These are phyloP conservation scores for Albula goreensis DNA, from an alignment of 2,113 vertebrate genomes.

Conservation along the genomic window DNA sequence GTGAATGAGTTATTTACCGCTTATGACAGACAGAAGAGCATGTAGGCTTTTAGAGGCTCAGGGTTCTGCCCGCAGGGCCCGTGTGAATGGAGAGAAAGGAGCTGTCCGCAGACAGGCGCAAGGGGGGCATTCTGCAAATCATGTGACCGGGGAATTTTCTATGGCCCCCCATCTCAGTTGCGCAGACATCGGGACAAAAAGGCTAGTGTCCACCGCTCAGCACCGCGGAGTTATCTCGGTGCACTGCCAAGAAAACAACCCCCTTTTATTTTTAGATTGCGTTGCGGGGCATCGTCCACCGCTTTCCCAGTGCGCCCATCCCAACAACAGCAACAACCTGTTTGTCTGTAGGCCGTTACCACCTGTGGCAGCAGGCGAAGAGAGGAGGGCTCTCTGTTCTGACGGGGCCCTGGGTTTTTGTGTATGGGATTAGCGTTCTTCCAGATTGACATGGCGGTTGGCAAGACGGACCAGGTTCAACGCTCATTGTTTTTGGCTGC, in stretches of 20 bases:
- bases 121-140: conserved; percentile 81
- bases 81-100: conserved; percentile 79
- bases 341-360: conserved; percentile 87
- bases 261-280: conserved; percentile 86
- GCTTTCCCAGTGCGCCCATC: conserved; percentile 77
- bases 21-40: conserved; percentile 39
- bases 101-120: conserved; percentile 78
- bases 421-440: conserved; percentile 73
- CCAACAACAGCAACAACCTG: conserved; percentile 78
- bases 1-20: conserved; percentile 39
- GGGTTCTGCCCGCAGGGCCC: conserved; percentile 59
- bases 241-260: conserved; percentile 78
- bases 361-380: conserved; percentile 97
- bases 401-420: conserved; percentile 76
- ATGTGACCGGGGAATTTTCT: conserved; percentile 82
- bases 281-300: conserved; percentile 79
- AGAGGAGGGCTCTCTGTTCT: conserved; percentile 86
- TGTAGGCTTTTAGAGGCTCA: conserved; percentile 29
- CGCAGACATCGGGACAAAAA: conserved; percentile 86
- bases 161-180: conserved; percentile 82
- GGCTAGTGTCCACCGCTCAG: conserved; percentile 79
- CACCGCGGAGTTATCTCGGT: conserved; percentile 80
- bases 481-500: conserved; percentile 56
- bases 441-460: conserved; percentile 65
- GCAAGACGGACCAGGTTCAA: conserved; percentile 66